These are phyloP conservation scores for Cryptoprocta ferox DNA, from an alignment of 2,797 vertebrate genomes.

Conservation along the genomic window DNA sequence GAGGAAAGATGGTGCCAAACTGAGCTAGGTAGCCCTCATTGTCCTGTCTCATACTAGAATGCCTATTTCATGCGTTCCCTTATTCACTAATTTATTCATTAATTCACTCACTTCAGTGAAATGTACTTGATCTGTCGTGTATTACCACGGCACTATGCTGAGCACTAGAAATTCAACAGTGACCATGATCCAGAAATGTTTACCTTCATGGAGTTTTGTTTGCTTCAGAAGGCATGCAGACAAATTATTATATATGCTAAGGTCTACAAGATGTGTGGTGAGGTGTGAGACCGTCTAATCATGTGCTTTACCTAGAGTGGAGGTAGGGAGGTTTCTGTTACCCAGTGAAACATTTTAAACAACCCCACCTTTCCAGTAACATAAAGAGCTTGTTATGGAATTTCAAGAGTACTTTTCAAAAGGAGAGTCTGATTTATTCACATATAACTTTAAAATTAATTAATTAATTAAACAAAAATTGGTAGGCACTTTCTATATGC, in stretches of 20 bases:
- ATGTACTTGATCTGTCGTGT: conserved; percentile 11
- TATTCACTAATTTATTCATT: neutral
- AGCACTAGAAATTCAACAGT: neutral
- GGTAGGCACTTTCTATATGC: rapidly evolving
- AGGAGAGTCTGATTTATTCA: neutral
- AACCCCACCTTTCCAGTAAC: neutral
- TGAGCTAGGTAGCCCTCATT: neutral
- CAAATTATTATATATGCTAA: neutral
- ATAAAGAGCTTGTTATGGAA: neutral
- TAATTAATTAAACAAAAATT: conserved; percentile 12
- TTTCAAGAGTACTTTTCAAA: conserved; percentile 55
- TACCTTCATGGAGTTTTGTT: neutral
- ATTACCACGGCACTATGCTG: neutral
- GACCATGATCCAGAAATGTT: neutral
- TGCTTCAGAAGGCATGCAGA: neutral
- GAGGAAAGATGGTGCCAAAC: neutral
- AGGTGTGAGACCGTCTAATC: neutral
- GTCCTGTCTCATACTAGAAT: neutral
- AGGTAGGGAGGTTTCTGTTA: neutral
- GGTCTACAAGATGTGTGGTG: neutral
- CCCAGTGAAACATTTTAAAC: neutral
- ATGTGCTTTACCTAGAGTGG: neutral
- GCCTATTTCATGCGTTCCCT: neutral
- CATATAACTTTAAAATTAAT: conserved; percentile 22
- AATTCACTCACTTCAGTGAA: neutral